Conservation (phyloP, 1,140 invertebrate genomes). For the Lerema accius region DNA sequence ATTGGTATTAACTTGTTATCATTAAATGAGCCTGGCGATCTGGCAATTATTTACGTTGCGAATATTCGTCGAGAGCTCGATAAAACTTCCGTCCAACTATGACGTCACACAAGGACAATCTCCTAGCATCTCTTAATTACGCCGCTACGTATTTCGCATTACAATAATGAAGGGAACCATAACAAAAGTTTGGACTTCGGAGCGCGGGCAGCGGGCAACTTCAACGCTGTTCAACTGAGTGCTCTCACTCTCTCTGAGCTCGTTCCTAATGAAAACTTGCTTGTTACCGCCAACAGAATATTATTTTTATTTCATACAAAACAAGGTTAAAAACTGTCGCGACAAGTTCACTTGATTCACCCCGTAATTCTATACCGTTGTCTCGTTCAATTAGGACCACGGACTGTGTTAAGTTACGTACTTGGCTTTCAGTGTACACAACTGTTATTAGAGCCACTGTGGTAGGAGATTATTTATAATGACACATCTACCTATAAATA, state of each 20-base stretch:
- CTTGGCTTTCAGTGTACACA: neutral
- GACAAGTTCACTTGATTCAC: conserved; percentile 48
- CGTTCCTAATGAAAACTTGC: conserved; percentile 76
- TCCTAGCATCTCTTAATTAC: conserved; percentile 78
- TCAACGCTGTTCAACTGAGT: conserved; percentile 73
- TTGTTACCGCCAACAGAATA: conserved; percentile 67
- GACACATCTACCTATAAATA: too few species aligned
- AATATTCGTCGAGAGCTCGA: conserved; percentile 65
- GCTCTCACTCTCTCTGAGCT: conserved; percentile 71
- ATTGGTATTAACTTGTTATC: conserved; percentile 60
- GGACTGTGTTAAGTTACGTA: neutral
- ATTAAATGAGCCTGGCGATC: conserved; percentile 57
- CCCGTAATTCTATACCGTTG: conserved; percentile 38
- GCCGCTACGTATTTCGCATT: conserved; percentile 76
- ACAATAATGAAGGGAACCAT: conserved; percentile 81
- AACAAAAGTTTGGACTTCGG: conserved; percentile 78
- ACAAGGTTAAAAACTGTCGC: conserved; percentile 55
- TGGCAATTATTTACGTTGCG: conserved; percentile 66
- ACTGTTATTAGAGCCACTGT: neutral
- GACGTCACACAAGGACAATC: conserved; percentile 68
- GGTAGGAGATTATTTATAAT: neutral
- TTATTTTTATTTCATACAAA: conserved; percentile 67
- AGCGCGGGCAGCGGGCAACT: conserved; percentile 66
- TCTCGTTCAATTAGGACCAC: conserved; percentile 43
- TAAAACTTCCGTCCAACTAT: conserved; percentile 74